Evolutionary conservation across 2,888 invertebrate species (phyloP).

Genomic region (Bimastos eiseni): DNA sequence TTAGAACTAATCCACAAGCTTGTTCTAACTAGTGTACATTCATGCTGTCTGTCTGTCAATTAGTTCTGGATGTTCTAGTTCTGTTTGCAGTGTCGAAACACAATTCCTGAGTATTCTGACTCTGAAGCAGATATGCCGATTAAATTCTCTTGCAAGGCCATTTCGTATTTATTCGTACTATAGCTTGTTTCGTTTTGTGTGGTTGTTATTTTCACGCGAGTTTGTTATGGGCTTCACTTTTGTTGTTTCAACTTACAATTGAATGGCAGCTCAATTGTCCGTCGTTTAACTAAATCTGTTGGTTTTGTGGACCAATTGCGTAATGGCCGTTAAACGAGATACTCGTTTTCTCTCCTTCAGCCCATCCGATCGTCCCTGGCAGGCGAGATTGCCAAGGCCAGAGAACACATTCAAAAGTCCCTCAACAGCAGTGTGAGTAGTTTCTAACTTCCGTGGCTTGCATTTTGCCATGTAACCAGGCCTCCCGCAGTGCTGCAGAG

Average conservation of each 20-base stretch:
- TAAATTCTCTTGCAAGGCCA: background rate
- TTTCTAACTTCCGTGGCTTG: slow-evolving; percentile 20
- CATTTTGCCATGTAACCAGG: background rate
- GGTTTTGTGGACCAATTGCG: background rate
- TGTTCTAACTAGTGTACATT: background rate
- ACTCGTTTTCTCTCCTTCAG: slow-evolving; percentile 20
- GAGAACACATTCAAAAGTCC: slow-evolving; percentile 44
- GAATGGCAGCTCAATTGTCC: background rate
- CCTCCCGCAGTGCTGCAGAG: slow-evolving; percentile 7
- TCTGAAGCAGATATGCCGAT: background rate
- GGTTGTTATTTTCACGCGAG: background rate
- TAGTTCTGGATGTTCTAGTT: background rate
- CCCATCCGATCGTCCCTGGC: slow-evolving; percentile 36
- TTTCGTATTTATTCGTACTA: background rate
- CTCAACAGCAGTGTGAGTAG: slow-evolving; percentile 39
- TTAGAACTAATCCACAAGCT: background rate
- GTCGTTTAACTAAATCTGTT: background rate
- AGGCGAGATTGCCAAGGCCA: slow-evolving; percentile 42
- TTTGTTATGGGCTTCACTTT: background rate
- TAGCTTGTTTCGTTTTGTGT: background rate
- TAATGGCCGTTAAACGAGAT: slow-evolving; percentile 7
- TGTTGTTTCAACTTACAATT: slow-evolving; percentile 8
- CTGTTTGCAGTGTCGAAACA: background rate
- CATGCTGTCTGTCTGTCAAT: background rate
- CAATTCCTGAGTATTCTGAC: background rate